Evolutionary conservation across 2,888 invertebrate species (phyloP).

Genomic region (Noctua comes): DNA sequence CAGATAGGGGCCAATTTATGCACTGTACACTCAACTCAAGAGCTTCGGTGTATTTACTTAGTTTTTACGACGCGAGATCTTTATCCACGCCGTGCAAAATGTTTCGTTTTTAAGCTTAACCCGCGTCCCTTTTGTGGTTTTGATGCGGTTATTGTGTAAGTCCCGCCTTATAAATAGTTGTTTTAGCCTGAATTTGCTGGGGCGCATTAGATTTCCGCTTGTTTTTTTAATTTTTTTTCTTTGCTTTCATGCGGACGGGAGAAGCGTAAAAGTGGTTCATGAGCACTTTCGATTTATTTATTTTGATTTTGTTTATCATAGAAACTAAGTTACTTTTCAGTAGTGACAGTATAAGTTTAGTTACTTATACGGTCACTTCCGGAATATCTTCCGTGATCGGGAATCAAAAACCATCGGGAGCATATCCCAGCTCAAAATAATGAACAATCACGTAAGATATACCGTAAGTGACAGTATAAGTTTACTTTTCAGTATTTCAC

Average conservation of each 20-base stretch:
- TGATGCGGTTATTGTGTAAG: conserved; percentile 64
- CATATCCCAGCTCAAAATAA: too few species aligned
- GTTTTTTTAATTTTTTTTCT: neutral
- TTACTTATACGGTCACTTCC: too few species aligned
- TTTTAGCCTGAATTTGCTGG: conserved; percentile 40
- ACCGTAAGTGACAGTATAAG: too few species aligned
- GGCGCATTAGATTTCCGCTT: conserved; percentile 29
- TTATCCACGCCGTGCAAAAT: conserved; percentile 82
- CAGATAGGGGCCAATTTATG: conserved; percentile 88
- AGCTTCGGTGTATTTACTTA: conserved; percentile 82
- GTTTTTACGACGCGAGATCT: conserved; percentile 81
- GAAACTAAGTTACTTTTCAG: too few species aligned
- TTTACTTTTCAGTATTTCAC: neutral
- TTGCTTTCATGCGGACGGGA: neutral
- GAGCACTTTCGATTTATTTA: neutral
- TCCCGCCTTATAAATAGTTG: conserved; percentile 50
- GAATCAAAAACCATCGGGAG: too few species aligned
- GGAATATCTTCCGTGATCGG: too few species aligned
- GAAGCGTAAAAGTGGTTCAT: neutral
- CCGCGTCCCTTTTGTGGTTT: conserved; percentile 61
- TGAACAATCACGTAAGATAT: too few species aligned
- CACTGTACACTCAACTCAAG: conserved; percentile 86
- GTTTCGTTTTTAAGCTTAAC: conserved; percentile 71
- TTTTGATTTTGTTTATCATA: neutral
- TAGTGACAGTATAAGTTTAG: too few species aligned